Conservation (phyloP, 2,888 invertebrate genomes). For the Malachius bipustulatus region DNA sequence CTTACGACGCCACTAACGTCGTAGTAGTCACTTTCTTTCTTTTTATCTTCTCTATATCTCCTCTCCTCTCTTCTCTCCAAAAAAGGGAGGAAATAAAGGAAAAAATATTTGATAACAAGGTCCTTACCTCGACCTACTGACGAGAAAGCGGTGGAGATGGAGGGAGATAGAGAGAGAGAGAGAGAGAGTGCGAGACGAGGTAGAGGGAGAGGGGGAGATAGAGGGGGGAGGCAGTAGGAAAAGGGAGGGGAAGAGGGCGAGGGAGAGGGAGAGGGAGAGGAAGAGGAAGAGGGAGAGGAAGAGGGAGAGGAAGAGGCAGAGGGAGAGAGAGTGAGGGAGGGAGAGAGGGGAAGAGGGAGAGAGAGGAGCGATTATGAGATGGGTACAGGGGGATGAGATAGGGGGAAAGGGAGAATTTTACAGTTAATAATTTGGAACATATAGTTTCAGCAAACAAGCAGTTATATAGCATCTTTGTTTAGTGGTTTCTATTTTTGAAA, state of each 20-base stretch:
- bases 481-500: too few species aligned
- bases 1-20: too few species aligned
- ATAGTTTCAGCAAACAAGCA: too few species aligned
- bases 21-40: too few species aligned
- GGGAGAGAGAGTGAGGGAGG: background rate
- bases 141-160: background rate
- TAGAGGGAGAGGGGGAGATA: background rate
- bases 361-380: background rate
- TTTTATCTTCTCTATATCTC: too few species aligned
- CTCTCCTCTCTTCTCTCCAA: too few species aligned
- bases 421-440: too few species aligned
- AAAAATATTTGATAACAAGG: too few species aligned
- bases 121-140: too few species aligned
- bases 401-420: conserved; percentile 1
- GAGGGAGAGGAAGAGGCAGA: conserved; percentile 2
- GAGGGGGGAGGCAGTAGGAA: background rate
- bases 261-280: conserved; percentile 1
- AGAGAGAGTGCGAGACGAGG: background rate
- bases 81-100: too few species aligned
- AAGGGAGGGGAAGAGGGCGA: background rate
- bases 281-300: conserved; percentile 2
- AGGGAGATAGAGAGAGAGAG: too few species aligned
- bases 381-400: background rate
- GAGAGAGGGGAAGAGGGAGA: background rate
- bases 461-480: too few species aligned